These are phyloP conservation scores for Lamellibrachia satsuma DNA, from an alignment of 2,888 invertebrate genomes.

Conservation along the genomic window DNA sequence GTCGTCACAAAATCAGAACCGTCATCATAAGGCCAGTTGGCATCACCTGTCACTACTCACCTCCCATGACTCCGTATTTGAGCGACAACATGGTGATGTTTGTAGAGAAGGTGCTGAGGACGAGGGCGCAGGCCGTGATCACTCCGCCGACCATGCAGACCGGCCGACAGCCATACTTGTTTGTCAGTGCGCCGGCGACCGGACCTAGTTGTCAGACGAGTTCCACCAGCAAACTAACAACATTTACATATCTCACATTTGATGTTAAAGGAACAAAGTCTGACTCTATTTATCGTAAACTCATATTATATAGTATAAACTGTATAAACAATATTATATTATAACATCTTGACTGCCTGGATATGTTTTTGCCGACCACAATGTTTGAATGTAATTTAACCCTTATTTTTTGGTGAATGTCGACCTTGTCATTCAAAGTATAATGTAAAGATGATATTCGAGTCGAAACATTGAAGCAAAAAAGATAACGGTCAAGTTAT, in stretches of 20 bases:
- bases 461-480: too few species aligned
- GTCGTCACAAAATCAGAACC: too few species aligned
- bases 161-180: slow-evolving; percentile 89
- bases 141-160: slow-evolving; percentile 87
- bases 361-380: too few species aligned
- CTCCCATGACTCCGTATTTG: slow-evolving; percentile 18
- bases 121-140: slow-evolving; percentile 77
- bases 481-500: too few species aligned
- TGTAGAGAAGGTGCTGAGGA: slow-evolving; percentile 79
- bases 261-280: neutral
- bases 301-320: too few species aligned
- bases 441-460: too few species aligned
- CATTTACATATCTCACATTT: neutral
- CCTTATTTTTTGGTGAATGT: too few species aligned
- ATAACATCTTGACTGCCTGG: too few species aligned
- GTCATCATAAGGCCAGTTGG: neutral
- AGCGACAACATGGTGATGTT: slow-evolving; percentile 72
- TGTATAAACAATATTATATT: too few species aligned
- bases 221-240: neutral
- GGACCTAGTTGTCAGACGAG: slow-evolving; percentile 72
- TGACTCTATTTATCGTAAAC: too few species aligned
- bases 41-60: neutral
- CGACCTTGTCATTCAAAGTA: too few species aligned
- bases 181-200: slow-evolving; percentile 91
- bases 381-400: too few species aligned